A percentile compares a stretch with the other conserved stretches of the same genome.
Conservation (phyloP, 2,888 invertebrate genomes). For the Eueremaeus valkanovi region DNA sequence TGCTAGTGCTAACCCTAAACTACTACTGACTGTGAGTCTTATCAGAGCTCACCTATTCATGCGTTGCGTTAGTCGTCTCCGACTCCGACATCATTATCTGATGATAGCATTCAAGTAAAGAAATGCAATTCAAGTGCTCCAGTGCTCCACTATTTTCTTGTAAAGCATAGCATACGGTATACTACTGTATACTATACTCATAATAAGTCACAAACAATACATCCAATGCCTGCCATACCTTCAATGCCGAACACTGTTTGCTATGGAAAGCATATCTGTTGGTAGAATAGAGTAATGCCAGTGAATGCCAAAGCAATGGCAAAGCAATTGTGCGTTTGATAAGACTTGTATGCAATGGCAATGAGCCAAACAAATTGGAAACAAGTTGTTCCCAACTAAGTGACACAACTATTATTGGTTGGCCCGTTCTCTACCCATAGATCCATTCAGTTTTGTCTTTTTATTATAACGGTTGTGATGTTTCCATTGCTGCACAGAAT, state of each 20-base stretch:
- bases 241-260: neutral
- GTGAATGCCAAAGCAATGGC: neutral
- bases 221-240: neutral
- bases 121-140: neutral
- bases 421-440: neutral
- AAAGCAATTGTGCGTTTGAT: constrained; percentile 7
- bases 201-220: neutral
- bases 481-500: neutral
- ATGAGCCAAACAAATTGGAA: constrained; percentile 13
- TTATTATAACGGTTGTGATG: too few species aligned
- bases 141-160: too few species aligned
- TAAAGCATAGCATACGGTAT: neutral
- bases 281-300: neutral
- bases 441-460: too few species aligned
- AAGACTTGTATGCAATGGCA: too few species aligned
- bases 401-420: neutral
- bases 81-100: constrained; percentile 5
- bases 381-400: constrained; percentile 9
- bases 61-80: constrained; percentile 1
- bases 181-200: neutral
- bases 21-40: neutral
- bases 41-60: neutral
- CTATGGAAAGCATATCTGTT: constrained; percentile 1
- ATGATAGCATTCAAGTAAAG: neutral
- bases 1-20: too few species aligned